Evolutionary conservation across 2,113 vertebrate species (phyloP), one percentile per base, ranked within the genome.

Genomic region (Pogona vitticeps): DNA sequence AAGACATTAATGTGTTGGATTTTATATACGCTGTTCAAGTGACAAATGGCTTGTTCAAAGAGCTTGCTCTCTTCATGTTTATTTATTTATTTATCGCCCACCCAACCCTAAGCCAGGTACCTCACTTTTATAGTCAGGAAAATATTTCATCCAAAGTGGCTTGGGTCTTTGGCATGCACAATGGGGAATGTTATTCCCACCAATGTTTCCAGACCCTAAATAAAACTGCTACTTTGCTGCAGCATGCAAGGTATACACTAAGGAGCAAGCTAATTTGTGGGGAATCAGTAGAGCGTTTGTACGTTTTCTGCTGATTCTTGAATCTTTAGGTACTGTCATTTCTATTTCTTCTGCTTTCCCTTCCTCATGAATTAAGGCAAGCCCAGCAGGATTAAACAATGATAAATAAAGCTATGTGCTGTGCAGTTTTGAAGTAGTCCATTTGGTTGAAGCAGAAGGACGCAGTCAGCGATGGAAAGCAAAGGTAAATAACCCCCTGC

Each of bases 361-460:
- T 59, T 58, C 36, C 1, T 86, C 90, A 93, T 91, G 94, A 93
- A 93, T 90, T 70, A 86, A 94, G 75, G 59, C 88, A 93, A 77
- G 84, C 85, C 90, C 28, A 78, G 76, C 78, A 94, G 95, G 93
- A 91, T 92, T 93, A 94, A 93, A 90, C 67, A 89, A 88, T 87
- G 92, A 91, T 76, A 93, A 94, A 93, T 88, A 93, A 94, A 94
- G 92, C 89, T 89, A 88, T 91, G 9, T 56, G 88, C 84, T 76
- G 77, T 40, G 0, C 52, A 68, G 80, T 92, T 93, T 88, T 89
- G 70, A 94, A 95, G 80, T 40, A 89, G 89, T 79, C 65, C 40
- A 77, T 92, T 94, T 91, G 89, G 84, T 82, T 87, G 72, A 92
- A 91, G 77, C 71, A 86, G 91, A 94, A 86, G 73, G 88, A 91